These are phyloP conservation scores for Alloscopus bannaensis DNA, from an alignment of 2,888 invertebrate genomes.

Conservation along the genomic window DNA sequence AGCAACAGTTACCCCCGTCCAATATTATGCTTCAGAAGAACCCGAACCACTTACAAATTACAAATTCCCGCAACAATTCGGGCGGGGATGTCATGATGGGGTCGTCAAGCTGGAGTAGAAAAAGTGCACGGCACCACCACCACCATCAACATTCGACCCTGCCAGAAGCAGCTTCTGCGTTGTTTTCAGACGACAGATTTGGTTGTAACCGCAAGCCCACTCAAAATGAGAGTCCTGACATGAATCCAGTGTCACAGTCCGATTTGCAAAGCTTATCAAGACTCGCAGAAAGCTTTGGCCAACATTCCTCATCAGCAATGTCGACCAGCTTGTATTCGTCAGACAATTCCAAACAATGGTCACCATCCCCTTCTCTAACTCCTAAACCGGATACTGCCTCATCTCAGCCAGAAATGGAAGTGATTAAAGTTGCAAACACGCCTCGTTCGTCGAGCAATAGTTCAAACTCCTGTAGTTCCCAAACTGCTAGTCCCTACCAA, in stretches of 20 bases:
- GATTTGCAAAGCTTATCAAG: conserved; percentile 55
- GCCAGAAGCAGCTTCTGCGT: not conserved
- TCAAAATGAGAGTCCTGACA: not conserved
- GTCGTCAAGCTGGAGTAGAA: conserved; percentile 13
- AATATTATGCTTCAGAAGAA: conserved; percentile 56
- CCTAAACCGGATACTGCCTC: not conserved
- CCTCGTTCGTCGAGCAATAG: conserved; percentile 40
- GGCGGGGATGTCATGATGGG: conserved; percentile 70
- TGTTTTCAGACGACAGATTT: conserved; percentile 7
- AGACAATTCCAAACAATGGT: conserved; percentile 33
- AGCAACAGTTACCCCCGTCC: conserved; percentile 65
- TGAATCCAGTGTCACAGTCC: conserved; percentile 33
- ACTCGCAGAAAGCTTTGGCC: conserved; percentile 49
- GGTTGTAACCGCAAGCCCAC: not conserved
- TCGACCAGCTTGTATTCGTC: not conserved
- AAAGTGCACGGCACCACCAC: conserved; percentile 2
- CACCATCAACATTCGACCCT: not conserved
- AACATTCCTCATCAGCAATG: conserved; percentile 13
- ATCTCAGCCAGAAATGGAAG: conserved; percentile 42
- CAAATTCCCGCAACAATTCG: conserved; percentile 65
- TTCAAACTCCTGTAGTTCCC: conserved; percentile 38
- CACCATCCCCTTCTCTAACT: conserved; percentile 11
- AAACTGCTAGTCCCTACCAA: conserved; percentile 48
- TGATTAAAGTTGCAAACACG: conserved; percentile 31
- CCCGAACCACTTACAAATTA: conserved; percentile 68